Evolutionary conservation across 2,797 vertebrate species (phyloP).

Genomic region (Enteromius thamalakanensis): DNA sequence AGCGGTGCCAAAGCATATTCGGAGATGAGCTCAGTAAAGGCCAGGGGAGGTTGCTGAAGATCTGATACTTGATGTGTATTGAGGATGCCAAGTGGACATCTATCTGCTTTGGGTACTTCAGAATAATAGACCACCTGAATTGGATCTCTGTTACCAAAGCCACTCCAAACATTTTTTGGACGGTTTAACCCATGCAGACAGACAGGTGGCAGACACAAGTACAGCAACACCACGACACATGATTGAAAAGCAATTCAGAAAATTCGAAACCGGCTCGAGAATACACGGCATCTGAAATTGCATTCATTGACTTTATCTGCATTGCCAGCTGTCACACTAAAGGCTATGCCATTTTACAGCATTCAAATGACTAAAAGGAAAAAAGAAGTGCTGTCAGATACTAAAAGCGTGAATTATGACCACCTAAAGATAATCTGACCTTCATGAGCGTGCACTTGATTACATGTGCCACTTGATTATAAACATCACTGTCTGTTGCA

Average conservation of each 20-base stretch:
- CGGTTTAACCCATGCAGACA: background rate
- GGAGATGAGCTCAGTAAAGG: slow-evolving; percentile 5
- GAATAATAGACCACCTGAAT: slow-evolving; percentile 9
- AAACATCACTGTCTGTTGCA: slow-evolving; percentile 28
- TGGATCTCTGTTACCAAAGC: background rate
- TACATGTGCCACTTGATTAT: slow-evolving; percentile 26
- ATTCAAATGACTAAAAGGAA: slow-evolving; percentile 27
- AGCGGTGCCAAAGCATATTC: background rate
- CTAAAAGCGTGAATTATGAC: slow-evolving; percentile 37
- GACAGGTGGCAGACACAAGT: slow-evolving; percentile 2
- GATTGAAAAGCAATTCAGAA: slow-evolving; percentile 25
- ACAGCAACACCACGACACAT: background rate
- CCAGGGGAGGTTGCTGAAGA: slow-evolving; percentile 1
- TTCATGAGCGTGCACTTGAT: slow-evolving; percentile 35
- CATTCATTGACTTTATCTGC: slow-evolving; percentile 42
- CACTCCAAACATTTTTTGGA: slow-evolving; percentile 12
- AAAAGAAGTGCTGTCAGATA: background rate
- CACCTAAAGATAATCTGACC: slow-evolving; percentile 42
- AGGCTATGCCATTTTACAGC: slow-evolving; percentile 29
- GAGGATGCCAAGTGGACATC: background rate
- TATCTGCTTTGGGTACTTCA: slow-evolving; percentile 19
- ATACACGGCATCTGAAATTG: slow-evolving; percentile 14
- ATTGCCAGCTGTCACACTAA: slow-evolving; percentile 29
- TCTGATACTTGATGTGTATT: slow-evolving; percentile 12
- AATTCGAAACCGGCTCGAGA: background rate